Evolutionary conservation across 2,888 invertebrate genomes (phyloP).

Genomic region (Ennomos erosarius): DNA sequence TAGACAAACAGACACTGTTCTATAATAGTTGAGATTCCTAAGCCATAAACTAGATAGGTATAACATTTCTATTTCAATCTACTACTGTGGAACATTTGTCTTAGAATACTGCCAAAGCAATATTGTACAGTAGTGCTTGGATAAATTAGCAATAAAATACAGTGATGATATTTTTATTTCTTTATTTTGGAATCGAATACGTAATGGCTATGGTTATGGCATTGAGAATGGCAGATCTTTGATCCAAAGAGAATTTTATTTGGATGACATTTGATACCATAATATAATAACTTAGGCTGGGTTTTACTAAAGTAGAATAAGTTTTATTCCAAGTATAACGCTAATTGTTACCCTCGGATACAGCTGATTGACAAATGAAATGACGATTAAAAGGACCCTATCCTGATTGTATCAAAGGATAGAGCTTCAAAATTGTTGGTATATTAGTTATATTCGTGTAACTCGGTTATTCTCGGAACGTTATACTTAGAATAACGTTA

Average conservation of each 20-base stretch:
- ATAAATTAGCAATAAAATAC: constrained; percentile 24
- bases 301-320: too few species aligned
- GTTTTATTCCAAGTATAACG: too few species aligned
- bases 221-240: constrained; percentile 16
- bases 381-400: too few species aligned
- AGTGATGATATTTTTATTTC: constrained; percentile 21
- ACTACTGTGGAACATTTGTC: constrained; percentile 20
- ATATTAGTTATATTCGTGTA: too few species aligned
- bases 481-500: too few species aligned
- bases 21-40: constrained; percentile 2
- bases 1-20: neutral
- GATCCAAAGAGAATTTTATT: constrained; percentile 18
- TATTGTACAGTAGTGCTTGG: constrained; percentile 22
- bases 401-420: too few species aligned
- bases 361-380: too few species aligned
- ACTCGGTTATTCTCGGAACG: too few species aligned
- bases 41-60: constrained; percentile 21
- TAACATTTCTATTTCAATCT: constrained; percentile 29
- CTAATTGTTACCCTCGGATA: too few species aligned
- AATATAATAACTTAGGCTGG: too few species aligned
- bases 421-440: too few species aligned
- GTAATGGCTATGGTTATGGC: constrained; percentile 18
- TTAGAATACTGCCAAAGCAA: constrained; percentile 13
- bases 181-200: constrained; percentile 23
- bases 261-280: constrained; percentile 7